Percentiles rank a stretch among this genome's conserved stretches.
Evolutionary conservation across 2,113 vertebrate species (phyloP).

Genomic region (Nymphicus hollandicus): DNA sequence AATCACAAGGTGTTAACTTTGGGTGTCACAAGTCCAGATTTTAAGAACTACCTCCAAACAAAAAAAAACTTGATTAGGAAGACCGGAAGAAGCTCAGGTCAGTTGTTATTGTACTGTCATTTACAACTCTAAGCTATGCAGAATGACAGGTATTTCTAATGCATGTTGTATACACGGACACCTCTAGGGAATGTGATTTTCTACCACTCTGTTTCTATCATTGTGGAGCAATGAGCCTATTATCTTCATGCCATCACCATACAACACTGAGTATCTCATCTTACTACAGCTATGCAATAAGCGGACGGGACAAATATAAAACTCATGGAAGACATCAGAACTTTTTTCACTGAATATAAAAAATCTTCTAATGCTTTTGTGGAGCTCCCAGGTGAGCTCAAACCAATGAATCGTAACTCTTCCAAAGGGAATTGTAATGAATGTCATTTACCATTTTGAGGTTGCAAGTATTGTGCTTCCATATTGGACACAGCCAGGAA

Average conservation of each 20-base stretch:
- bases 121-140: background rate
- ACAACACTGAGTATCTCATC: background rate
- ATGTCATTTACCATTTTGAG: background rate
- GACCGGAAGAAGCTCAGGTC: background rate
- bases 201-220: background rate
- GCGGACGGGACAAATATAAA: background rate
- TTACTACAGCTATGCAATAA: background rate
- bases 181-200: background rate
- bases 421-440: background rate
- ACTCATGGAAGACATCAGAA: background rate
- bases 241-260: background rate
- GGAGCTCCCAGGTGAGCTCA: background rate
- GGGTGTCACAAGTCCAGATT: background rate
- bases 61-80: background rate
- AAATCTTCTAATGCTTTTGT: background rate
- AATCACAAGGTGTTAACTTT: background rate
- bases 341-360: background rate
- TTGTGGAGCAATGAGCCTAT: background rate
- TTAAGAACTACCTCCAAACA: background rate
- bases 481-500: background rate
- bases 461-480: background rate
- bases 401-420: background rate
- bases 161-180: background rate
- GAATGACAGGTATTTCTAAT: background rate
- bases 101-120: background rate